These are phyloP conservation scores for Apoda limacodes DNA, from an alignment of 2,888 invertebrate genomes.

Conservation along the genomic window DNA sequence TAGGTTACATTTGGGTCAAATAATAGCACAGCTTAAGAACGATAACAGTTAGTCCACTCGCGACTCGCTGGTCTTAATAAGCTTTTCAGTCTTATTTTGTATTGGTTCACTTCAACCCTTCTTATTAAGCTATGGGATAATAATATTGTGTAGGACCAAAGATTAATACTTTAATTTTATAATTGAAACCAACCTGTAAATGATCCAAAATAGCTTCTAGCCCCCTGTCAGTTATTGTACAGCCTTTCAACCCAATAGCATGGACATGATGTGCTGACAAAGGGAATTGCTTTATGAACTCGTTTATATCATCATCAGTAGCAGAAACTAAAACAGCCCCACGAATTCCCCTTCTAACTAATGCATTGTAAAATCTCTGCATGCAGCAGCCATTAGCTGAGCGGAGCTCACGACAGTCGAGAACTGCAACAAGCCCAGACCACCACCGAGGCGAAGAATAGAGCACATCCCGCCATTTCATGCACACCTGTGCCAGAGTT, in stretches of 20 bases:
- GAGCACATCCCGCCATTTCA: constrained; percentile 88
- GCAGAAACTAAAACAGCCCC: constrained; percentile 87
- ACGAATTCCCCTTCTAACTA: constrained; percentile 88
- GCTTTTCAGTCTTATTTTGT: too few species aligned
- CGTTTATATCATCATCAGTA: constrained; percentile 89
- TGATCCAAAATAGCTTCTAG: constrained; percentile 90
- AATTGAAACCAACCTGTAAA: constrained; percentile 74
- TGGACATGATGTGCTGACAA: constrained; percentile 85
- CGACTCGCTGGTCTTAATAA: too few species aligned
- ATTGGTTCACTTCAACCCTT: too few species aligned
- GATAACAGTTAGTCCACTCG: too few species aligned
- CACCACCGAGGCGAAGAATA: constrained; percentile 91
- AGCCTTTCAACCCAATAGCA: constrained; percentile 87
- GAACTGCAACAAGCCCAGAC: constrained; percentile 85
- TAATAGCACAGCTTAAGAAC: too few species aligned
- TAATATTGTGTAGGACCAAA: constrained; percentile 5
- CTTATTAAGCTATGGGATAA: too few species aligned
- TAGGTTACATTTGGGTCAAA: too few species aligned
- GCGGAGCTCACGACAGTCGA: constrained; percentile 87
- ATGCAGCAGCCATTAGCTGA: constrained; percentile 63
- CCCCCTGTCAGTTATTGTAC: constrained; percentile 91
- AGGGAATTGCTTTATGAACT: constrained; percentile 88
- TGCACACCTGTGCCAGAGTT: constrained; percentile 85
- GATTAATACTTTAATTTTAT: constrained; percentile 6
- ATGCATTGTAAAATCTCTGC: constrained; percentile 79